Conservation (phyloP, 1,140 invertebrate species). For the Macrobrachium rosenbergii region DNA sequence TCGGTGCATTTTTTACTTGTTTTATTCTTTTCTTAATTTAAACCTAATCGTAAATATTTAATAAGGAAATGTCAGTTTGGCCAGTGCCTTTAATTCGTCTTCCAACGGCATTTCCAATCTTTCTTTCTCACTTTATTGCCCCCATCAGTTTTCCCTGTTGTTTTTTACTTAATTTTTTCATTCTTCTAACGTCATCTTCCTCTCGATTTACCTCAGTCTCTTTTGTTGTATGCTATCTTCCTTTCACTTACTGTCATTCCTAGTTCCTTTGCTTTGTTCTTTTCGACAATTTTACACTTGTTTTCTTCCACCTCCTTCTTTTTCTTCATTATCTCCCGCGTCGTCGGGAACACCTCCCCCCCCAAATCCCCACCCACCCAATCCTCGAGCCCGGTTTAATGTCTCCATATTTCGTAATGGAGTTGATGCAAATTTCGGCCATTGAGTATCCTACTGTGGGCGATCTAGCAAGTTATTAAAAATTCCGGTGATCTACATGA, state of each 20-base stretch:
- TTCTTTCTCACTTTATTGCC: too few species aligned
- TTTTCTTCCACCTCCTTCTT: not conserved
- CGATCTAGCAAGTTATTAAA: constrained; percentile 59
- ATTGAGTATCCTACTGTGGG: constrained; percentile 58
- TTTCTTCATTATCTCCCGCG: not conserved
- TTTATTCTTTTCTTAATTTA: too few species aligned
- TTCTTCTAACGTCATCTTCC: not conserved
- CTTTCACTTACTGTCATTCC: not conserved
- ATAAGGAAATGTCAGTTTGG: too few species aligned
- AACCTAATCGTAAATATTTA: too few species aligned
- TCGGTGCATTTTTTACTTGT: too few species aligned
- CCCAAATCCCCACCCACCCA: not conserved
- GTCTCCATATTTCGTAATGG: constrained; percentile 61
- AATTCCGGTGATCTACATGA: constrained; percentile 59
- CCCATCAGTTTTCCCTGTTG: not conserved
- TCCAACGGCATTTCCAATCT: too few species aligned
- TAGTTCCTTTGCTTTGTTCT: not conserved
- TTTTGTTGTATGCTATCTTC: not conserved
- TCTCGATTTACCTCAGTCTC: not conserved
- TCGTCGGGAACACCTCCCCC: not conserved
- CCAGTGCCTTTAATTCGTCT: too few species aligned
- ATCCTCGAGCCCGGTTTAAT: constrained; percentile 22
- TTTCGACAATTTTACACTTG: not conserved
- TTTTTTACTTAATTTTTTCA: not conserved
- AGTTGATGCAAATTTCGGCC: constrained; percentile 60